phyloP scores from a whole-genome alignment of 1,140 invertebrate species.

The Lerema accius region DNA sequence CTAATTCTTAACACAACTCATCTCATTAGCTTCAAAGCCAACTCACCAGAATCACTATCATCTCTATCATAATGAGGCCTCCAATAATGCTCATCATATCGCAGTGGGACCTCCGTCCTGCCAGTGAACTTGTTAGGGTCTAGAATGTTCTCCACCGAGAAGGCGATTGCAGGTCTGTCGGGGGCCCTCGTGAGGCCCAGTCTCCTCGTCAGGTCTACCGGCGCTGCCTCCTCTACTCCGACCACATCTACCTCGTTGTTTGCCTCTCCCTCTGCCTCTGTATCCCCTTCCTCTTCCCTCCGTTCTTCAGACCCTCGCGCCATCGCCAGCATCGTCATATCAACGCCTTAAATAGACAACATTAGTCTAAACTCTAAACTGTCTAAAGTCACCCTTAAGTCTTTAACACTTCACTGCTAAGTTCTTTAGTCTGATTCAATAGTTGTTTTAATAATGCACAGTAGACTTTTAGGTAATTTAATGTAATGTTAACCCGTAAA shows the following conservation, averaged over 20 bases:
- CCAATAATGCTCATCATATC: constrained; percentile 83
- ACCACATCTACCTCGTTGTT: constrained; percentile 75
- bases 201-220: constrained; percentile 70
- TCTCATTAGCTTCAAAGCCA: too few relatives aligned
- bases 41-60: constrained; percentile 84
- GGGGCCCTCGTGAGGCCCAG: constrained; percentile 69
- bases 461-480: background rate
- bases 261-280: constrained; percentile 57
- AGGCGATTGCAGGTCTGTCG: constrained; percentile 84
- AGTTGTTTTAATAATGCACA: constrained; percentile 3
- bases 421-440: background rate
- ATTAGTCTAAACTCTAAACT: too few relatives aligned
- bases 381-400: constrained; percentile 10
- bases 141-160: constrained; percentile 96
- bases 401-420: constrained; percentile 49
- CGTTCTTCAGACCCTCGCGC: constrained; percentile 71
- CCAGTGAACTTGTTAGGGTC: constrained; percentile 96
- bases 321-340: constrained; percentile 81
- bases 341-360: constrained; percentile 53
- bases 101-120: constrained; percentile 64
- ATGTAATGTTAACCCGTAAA: constrained; percentile 23
- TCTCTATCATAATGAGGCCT: constrained; percentile 83
- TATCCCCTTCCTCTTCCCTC: constrained; percentile 58
- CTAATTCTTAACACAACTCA: too few relatives aligned
- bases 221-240: constrained; percentile 74